Evolutionary conservation across 2,888 invertebrate genomes (phyloP).

Genomic region (Dysmachus trigonus): DNA sequence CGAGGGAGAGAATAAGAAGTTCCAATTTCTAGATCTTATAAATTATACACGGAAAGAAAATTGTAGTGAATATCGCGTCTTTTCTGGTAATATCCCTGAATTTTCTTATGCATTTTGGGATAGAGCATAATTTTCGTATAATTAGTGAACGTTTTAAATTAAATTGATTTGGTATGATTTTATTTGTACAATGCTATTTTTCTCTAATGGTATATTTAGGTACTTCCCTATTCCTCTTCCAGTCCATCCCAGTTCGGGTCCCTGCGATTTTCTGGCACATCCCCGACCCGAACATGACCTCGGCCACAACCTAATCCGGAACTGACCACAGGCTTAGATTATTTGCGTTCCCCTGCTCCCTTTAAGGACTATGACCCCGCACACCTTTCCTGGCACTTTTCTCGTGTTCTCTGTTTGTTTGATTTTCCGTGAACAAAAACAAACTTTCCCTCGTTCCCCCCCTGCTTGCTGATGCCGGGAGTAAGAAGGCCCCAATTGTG

Average conservation of each 20-base stretch:
- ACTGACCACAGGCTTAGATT: not conserved
- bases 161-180: too few relatives aligned
- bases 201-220: too few relatives aligned
- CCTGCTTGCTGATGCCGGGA: not conserved
- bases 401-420: not conserved
- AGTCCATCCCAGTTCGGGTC: not conserved
- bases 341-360: not conserved
- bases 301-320: not conserved
- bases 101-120: too few relatives aligned
- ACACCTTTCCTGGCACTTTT: not conserved
- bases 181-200: too few relatives aligned
- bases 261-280: not conserved
- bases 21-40: too few relatives aligned
- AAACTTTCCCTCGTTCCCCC: not conserved
- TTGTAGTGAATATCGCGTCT: too few relatives aligned
- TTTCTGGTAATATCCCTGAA: too few relatives aligned
- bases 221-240: not conserved
- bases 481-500: not conserved
- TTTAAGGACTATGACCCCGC: not conserved
- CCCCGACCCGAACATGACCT: not conserved
- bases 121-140: too few relatives aligned
- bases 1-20: too few relatives aligned
- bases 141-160: too few relatives aligned
- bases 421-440: constrained; percentile 14
- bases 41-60: too few relatives aligned